Percentiles rank a stretch among this genome's conserved stretches.
Evolutionary conservation across 2,113 vertebrate species (phyloP).

Genomic region (Psilopsiagon aurifrons): DNA sequence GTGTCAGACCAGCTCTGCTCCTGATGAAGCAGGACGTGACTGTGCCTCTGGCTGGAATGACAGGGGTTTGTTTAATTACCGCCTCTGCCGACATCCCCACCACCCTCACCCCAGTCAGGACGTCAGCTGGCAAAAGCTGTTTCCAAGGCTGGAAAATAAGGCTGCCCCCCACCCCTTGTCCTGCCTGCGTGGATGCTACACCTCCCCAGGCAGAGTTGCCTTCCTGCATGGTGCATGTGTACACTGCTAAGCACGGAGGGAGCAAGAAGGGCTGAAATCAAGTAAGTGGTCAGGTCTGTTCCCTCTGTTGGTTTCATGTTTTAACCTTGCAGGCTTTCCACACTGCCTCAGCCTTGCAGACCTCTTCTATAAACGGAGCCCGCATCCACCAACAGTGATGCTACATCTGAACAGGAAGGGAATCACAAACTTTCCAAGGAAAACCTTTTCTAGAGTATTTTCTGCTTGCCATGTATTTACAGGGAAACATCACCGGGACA

Average conservation of each 20-base stretch:
- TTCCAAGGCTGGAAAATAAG: neutral
- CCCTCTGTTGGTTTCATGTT: neutral
- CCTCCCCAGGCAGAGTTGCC: neutral
- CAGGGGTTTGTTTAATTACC: slow-evolving; percentile 19
- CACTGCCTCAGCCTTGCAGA: neutral
- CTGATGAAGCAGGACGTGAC: neutral
- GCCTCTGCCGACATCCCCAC: neutral
- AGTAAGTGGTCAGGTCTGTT: neutral
- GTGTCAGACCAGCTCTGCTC: neutral
- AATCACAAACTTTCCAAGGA: neutral
- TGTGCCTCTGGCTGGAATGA: neutral
- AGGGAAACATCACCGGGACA: neutral
- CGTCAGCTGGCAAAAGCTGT: neutral
- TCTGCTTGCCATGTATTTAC: neutral
- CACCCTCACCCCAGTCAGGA: neutral
- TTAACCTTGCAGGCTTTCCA: neutral
- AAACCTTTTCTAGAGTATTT: neutral
- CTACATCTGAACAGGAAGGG: neutral
- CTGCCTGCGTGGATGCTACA: neutral
- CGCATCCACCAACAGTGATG: neutral
- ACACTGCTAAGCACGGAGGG: neutral
- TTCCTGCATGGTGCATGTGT: accelerated
- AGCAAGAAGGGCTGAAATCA: neutral
- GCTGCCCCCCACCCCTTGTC: neutral
- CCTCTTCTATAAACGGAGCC: neutral